Evolutionary conservation across 1,140 invertebrate species (phyloP).

Genomic region (Wasmannia auropunctata): DNA sequence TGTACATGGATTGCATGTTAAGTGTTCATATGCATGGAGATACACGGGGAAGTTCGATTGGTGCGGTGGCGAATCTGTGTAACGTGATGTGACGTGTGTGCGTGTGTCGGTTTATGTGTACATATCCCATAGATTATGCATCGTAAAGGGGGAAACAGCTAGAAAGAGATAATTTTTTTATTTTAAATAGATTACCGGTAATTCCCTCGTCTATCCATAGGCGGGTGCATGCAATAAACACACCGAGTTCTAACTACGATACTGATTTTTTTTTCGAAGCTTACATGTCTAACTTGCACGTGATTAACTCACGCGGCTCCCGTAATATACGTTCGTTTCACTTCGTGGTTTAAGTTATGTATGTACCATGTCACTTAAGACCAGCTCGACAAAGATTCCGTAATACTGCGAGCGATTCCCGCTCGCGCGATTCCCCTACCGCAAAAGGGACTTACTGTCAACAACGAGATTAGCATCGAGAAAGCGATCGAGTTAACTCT

Average conservation of each 20-base stretch:
- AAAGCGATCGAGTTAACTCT: constrained; percentile 44
- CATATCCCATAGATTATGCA: constrained; percentile 50
- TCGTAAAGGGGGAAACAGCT: constrained; percentile 49
- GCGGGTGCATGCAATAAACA: constrained; percentile 71
- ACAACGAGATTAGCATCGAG: constrained; percentile 59
- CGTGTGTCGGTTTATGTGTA: constrained; percentile 22
- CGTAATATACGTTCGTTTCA: neutral
- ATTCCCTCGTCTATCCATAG: constrained; percentile 40
- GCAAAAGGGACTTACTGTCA: constrained; percentile 31
- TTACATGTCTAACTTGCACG: constrained; percentile 28
- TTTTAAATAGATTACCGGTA: constrained; percentile 46
- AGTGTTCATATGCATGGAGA: neutral
- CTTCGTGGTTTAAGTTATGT: constrained; percentile 25
- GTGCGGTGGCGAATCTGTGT: constrained; percentile 17
- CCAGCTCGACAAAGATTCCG: constrained; percentile 55
- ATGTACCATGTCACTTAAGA: constrained; percentile 71
- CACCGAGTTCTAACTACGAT: constrained; percentile 72
- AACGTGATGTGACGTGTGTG: constrained; percentile 23
- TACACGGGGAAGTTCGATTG: constrained; percentile 15
- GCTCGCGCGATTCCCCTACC: constrained; percentile 35
- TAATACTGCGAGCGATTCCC: constrained; percentile 25
- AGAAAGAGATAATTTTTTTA: constrained; percentile 45
- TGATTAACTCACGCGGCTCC: constrained; percentile 22
- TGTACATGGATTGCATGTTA: neutral
- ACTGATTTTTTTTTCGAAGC: constrained; percentile 58